These are phyloP conservation scores for Arbacia lixula DNA, from an alignment of 53 echinoderm and acorn worm species.

Conservation along the genomic window DNA sequence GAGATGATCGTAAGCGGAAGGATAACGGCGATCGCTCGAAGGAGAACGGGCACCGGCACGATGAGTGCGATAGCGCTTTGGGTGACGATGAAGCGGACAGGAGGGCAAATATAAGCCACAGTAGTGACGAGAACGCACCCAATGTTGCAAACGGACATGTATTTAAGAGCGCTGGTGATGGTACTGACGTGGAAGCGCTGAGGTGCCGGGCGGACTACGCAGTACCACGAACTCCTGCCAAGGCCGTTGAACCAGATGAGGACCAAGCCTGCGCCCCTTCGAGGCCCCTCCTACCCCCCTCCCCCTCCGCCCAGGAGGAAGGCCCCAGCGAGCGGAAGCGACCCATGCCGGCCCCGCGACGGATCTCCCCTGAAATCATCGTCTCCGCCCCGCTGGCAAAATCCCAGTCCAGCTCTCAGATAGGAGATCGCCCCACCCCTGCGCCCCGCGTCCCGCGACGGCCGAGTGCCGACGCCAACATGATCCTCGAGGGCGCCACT, in stretches of 20 bases:
- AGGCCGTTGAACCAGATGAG: slow-evolving; percentile 19
- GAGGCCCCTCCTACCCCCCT: slow-evolving; percentile 20
- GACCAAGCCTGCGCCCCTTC: not conserved
- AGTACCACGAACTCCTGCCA: slow-evolving; percentile 59
- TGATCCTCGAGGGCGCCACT: slow-evolving; percentile 11
- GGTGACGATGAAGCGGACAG: slow-evolving; percentile 41
- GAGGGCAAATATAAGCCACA: slow-evolving; percentile 19
- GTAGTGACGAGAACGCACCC: not conserved
- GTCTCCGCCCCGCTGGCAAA: not conserved
- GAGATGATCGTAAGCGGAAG: slow-evolving; percentile 43
- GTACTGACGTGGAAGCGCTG: slow-evolving; percentile 29
- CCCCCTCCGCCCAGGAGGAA: slow-evolving; percentile 21
- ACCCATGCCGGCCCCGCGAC: slow-evolving; percentile 56
- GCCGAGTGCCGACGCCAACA: slow-evolving; percentile 34
- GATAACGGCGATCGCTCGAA: not conserved
- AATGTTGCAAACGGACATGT: slow-evolving; percentile 17
- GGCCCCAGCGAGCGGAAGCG: slow-evolving; percentile 51
- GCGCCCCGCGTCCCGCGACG: slow-evolving; percentile 31
- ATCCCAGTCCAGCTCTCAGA: not conserved
- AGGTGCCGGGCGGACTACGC: slow-evolving; percentile 65
- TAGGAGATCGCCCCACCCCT: not conserved
- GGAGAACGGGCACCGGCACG: slow-evolving; percentile 49
- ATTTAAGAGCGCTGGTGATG: slow-evolving; percentile 1
- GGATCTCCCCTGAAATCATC: slow-evolving; percentile 35
- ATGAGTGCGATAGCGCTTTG: slow-evolving; percentile 55